Evolutionary conservation across 2,797 vertebrate genomes (phyloP).

Genomic region (Myiothlypis coronata): DNA sequence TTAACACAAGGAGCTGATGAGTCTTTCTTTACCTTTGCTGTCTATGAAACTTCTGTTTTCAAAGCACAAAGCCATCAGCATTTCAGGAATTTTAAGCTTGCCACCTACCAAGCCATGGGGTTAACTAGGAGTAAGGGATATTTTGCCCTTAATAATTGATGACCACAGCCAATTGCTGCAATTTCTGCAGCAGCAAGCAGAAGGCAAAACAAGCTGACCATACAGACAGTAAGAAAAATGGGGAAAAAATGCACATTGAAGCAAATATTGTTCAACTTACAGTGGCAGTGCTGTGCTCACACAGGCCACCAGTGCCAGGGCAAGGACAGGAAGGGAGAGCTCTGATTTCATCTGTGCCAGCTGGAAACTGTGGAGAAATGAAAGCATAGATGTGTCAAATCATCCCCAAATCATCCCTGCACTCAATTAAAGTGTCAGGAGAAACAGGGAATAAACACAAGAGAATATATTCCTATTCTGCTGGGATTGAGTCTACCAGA

Average conservation of each 20-base stretch:
- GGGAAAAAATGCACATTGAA: fast-evolving
- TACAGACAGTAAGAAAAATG: background rate
- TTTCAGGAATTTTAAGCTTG: background rate
- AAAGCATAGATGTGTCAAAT: background rate
- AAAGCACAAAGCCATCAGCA: background rate
- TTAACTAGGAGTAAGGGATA: background rate
- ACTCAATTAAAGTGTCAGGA: background rate
- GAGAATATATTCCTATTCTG: background rate
- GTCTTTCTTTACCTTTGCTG: background rate
- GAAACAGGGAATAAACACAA: background rate
- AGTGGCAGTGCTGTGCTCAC: conserved; percentile 47
- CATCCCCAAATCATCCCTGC: background rate
- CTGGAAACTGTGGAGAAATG: conserved; percentile 69
- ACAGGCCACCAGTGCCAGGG: conserved; percentile 69
- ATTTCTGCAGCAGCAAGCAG: background rate
- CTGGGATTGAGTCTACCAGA: background rate
- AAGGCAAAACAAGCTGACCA: background rate
- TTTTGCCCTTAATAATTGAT: background rate
- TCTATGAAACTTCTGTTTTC: background rate
- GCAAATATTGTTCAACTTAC: conserved; percentile 38
- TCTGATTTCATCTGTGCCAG: conserved; percentile 72
- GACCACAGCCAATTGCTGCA: background rate
- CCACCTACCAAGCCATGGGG: background rate
- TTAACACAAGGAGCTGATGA: background rate
- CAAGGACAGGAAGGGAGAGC: conserved; percentile 69